Evolutionary conservation across 2,888 invertebrate genomes (phyloP), one percentile per base, ranked within the genome.

Genomic region (Chrysolina americana): DNA sequence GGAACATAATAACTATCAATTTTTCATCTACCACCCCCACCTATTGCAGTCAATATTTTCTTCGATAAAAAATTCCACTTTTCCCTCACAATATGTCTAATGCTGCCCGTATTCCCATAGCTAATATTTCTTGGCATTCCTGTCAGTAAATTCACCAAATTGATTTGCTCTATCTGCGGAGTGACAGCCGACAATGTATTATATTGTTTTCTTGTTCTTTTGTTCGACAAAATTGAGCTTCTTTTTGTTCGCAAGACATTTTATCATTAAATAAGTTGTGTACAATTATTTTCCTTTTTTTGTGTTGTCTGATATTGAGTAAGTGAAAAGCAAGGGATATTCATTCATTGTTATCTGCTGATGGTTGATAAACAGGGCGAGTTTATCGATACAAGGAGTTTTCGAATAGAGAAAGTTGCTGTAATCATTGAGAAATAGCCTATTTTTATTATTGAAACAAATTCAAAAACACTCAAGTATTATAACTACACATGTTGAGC

Each of bases 131-230:
- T 77, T 73, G 74, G 74, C 74, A 73, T 69, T 78, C 72, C 79
- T 76, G 78, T 80, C 80, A 76, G 80, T 83, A 82, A 82, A 83
- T 83, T 83, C 79, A 63, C 76, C 71, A 81, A 84, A 84, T 83
- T 83, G 83, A 83, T 82, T 83, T 80, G 81, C 82, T 77, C 82
- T 81, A 81, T 83, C 83, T 80, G 77, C 81, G 71, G 71, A 82
- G 76, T 82, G 84, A 84, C 84, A 83, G 83, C 80, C 79, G 73
- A 79, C 84, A 78, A 83, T 84, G 82, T 82, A 83, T 84, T 81
- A 84, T 81, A 84, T 84, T 83, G 83, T 84, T 84, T 83, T 84
- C 82, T 82, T 81, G 73, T 72, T 79, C 82, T 79, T 79, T 82
- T 82, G 81, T 82, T 80, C 80, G 82, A 79, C 80, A 81, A 82